Conservation (phyloP, 2,888 invertebrate genomes). For the Drosophila maculinotata region DNA sequence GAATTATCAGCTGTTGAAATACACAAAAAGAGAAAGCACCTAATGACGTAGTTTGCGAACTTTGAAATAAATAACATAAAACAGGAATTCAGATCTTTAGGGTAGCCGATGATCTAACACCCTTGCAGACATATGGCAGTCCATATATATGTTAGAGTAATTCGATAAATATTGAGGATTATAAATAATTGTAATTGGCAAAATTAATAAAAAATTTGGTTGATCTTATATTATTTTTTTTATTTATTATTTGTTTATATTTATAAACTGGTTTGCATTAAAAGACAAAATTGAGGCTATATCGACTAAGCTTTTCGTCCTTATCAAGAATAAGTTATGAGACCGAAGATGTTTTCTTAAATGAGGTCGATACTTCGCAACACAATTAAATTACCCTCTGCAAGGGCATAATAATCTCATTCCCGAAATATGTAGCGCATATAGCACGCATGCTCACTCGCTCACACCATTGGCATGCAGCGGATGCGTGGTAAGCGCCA, state of each 20-base stretch:
- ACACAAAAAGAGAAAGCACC: conserved; percentile 8
- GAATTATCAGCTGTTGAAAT: conserved; percentile 41
- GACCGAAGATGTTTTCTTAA: not conserved
- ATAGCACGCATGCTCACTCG: conserved; percentile 39
- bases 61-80: conserved; percentile 37
- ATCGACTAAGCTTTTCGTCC: too few relatives aligned
- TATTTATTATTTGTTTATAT: too few relatives aligned
- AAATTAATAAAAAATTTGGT: too few relatives aligned
- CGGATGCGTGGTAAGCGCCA: conserved; percentile 40
- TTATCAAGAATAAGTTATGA: too few relatives aligned
- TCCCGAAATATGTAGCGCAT: not conserved
- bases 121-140: not conserved
- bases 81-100: not conserved
- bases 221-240: too few relatives aligned
- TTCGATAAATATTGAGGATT: too few relatives aligned
- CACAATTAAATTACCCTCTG: not conserved
- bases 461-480: conserved; percentile 43
- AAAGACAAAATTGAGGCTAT: too few relatives aligned
- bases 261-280: too few relatives aligned
- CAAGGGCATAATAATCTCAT: conserved; percentile 7
- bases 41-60: conserved; percentile 25
- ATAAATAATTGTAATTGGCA: too few relatives aligned
- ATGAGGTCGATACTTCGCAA: not conserved
- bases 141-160: too few relatives aligned
- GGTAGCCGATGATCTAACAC: not conserved